These are phyloP conservation scores for Nyleta sp. DNA, from an alignment of 2,888 invertebrate genomes.

Conservation along the genomic window DNA sequence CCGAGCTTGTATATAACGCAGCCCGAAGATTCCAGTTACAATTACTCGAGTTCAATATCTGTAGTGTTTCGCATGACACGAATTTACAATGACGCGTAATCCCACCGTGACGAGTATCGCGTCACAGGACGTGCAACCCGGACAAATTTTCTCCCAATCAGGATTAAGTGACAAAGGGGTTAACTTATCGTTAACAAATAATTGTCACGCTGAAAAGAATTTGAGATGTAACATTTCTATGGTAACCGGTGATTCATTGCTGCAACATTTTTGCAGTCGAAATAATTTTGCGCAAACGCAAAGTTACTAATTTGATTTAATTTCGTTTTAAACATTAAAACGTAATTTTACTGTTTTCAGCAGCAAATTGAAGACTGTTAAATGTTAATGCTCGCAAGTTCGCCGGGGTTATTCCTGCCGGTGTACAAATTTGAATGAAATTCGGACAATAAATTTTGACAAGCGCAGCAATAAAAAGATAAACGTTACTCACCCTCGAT, in stretches of 20 bases:
- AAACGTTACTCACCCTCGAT: slow-evolving; percentile 84
- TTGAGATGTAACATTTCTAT: too few relatives aligned
- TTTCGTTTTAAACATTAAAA: too few relatives aligned
- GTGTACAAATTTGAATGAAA: neutral
- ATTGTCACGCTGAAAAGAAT: neutral
- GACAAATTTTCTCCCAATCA: slow-evolving; percentile 10
- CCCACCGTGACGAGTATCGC: slow-evolving; percentile 6
- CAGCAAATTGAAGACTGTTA: too few relatives aligned
- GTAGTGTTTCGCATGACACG: slow-evolving; percentile 32
- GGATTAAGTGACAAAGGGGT: neutral
- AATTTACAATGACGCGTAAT: slow-evolving; percentile 34
- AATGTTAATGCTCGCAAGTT: too few relatives aligned
- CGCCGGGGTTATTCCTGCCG: too few relatives aligned
- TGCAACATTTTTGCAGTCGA: too few relatives aligned
- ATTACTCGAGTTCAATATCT: slow-evolving; percentile 49
- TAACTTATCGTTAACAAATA: neutral
- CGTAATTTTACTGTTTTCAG: too few relatives aligned
- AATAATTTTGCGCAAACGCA: too few relatives aligned
- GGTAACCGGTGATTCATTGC: too few relatives aligned
- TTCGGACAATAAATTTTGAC: slow-evolving; percentile 22
- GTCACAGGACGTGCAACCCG: neutral
- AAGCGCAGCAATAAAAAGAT: slow-evolving; percentile 16
- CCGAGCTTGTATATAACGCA: slow-evolving; percentile 20
- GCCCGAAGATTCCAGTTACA: slow-evolving; percentile 36
- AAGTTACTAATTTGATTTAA: too few relatives aligned